Conservation (phyloP, 2,888 invertebrate genomes). For the Tethea ocularis region DNA sequence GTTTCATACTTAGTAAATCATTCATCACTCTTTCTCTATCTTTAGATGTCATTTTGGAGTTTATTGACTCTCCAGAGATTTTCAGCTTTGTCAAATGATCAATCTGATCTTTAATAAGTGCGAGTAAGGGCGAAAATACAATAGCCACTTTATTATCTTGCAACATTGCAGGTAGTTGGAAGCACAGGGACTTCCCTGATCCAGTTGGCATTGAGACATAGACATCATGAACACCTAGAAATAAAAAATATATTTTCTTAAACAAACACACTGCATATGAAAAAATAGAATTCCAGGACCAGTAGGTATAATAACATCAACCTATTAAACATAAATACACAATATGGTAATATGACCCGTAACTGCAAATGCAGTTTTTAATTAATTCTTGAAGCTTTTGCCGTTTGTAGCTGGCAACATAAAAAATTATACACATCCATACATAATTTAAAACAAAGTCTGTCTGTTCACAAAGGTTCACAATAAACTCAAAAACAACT, state of each 20-base stretch:
- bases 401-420: too few relatives aligned
- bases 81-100: constrained; percentile 91
- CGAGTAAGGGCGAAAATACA: constrained; percentile 97
- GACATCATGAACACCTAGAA: constrained; percentile 93
- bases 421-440: too few relatives aligned
- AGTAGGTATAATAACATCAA: too few relatives aligned
- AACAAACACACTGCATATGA: neutral
- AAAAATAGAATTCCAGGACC: too few relatives aligned
- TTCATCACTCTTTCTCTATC: constrained; percentile 91
- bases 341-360: too few relatives aligned
- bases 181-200: constrained; percentile 98
- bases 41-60: constrained; percentile 92
- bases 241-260: constrained; percentile 12
- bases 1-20: constrained; percentile 89
- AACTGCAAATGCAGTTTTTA: too few relatives aligned
- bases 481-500: too few relatives aligned
- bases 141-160: constrained; percentile 92
- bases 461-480: too few relatives aligned
- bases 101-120: constrained; percentile 98
- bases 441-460: too few relatives aligned
- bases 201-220: constrained; percentile 99
- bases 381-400: too few relatives aligned
- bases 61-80: constrained; percentile 94
- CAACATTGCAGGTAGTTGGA: constrained; percentile 96
- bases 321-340: too few relatives aligned